Base-by-base conservation (phyloP, 2,113 vertebrate species). In the Pelmatolapia mariae region DNA sequence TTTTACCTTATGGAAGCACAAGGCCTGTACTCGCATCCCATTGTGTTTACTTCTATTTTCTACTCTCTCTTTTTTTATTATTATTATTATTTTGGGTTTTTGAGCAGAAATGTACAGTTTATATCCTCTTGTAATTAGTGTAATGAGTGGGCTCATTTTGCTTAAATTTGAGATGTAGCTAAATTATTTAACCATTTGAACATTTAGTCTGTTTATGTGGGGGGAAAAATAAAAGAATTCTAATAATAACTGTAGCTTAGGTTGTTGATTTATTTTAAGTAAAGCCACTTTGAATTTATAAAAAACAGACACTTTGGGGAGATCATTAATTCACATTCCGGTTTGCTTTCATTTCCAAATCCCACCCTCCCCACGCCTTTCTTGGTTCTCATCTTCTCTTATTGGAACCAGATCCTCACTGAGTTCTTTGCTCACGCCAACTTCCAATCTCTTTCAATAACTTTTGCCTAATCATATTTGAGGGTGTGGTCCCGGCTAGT, bases 321-420 rank as follows among this genome's bases (percentile, higher is more conserved):
- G 19, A 68, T 68, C 18, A 63, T 63, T 7, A 63, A 63, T 63
- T 63, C 7, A 66, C 61, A 66, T 22, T 2, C 3, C 10, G 0
- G 33, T 13, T 66, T 66, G 19, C 33, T 66, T 0, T 66, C 0
- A 22, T 38, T 68, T 68, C 33, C 3, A 5, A 36, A n/a, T 33
- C 61, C 61, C 61, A n/a, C 61, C 61, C 3, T 12, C 0, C 18
- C 61, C 31, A 63, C 2, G 1, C 31, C 18, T 63, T 63, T 0
- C 0, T 63, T 66, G 1, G 31, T n/a, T 66, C 10, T 66, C 61
- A 36, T 18, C 61, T 66, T 36, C 61, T 66, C 31, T 36, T 36
- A 66, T 36, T 4, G 0, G 19, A 38, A 66, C 61, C 19, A 38
- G 10, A 66, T 33, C 61, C 33, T 38, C 61, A 0, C 19, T n/a